Base-by-base conservation (phyloP, 2,113 vertebrate species). In the Lepisosteus osseus region DNA sequence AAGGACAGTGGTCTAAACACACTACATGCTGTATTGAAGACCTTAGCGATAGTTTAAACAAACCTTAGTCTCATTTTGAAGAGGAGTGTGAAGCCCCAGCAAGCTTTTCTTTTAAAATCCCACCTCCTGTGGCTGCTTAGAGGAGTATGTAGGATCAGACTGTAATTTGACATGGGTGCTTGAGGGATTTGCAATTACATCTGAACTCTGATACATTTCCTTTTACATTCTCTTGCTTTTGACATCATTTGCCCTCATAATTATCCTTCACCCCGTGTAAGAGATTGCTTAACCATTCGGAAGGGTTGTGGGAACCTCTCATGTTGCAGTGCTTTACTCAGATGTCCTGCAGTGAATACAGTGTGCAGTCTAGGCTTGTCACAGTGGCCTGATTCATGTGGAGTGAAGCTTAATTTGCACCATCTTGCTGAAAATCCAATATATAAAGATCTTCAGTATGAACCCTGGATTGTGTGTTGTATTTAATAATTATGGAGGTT, bases 271-370 rank as follows among this genome's bases (percentile, higher is more conserved):
- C 71, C 3, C 70, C 12, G 71, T 12, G 68, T 40, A 61, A 43
- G 65, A 41, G 57, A 77, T 74, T 72, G 72, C 69, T 55, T 65
- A 72, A 77, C 69, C 61, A 68, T 72, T 69, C 69, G 72, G 72
- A 77, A 77, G 65, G 54, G 66, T 72, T 68, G 65, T 77, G 76
- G 76, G 72, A 77, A 74, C 65, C 65, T 72, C 69, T 66, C 54
- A 4, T 15, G 43, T 8, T 9, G 59, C 47, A 61, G 67, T 13
- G 29, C 68, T 45, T 42, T 51, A 51, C 47, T 71, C 41, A 6
- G 15, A 45, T 65, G 59, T 69, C 71, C 67, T 73, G 71, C 15
- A 54, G 29, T 11, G 57, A 8, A 15, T 40, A 61, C 68, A 43
- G 29, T 54, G 43, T 29, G 44, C 45, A 11, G 57, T 40, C 42